Conservation (phyloP, 2,113 vertebrate species). For the Catharus bicknelli region DNA sequence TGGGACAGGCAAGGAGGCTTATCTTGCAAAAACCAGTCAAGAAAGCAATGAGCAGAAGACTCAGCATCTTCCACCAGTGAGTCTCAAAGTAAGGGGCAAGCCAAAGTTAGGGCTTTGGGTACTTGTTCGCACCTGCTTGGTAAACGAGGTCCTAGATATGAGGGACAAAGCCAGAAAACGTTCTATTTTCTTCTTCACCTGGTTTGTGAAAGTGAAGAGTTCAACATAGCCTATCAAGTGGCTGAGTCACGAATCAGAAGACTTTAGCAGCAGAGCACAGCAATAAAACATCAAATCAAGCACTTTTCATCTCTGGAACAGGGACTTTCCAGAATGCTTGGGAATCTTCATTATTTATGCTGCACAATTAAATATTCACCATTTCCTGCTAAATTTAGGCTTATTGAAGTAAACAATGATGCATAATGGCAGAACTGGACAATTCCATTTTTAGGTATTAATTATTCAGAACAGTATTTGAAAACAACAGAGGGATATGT, state of each 20-base stretch:
- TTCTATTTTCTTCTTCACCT: background rate
- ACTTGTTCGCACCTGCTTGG: background rate
- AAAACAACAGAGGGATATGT: slow-evolving; percentile 42
- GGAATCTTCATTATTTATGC: slow-evolving; percentile 15
- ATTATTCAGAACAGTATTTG: slow-evolving; percentile 56
- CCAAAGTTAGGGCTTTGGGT: background rate
- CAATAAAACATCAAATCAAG: background rate
- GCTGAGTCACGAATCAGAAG: slow-evolving; percentile 52
- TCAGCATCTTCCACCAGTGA: background rate
- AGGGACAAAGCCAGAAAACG: background rate
- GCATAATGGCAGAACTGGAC: slow-evolving; percentile 44
- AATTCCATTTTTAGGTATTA: slow-evolving; percentile 54
- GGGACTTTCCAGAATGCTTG: background rate
- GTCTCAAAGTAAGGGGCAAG: background rate
- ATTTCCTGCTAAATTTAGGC: slow-evolving; percentile 53
- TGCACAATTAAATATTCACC: slow-evolving; percentile 49
- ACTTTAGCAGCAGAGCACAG: background rate
- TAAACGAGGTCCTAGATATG: background rate
- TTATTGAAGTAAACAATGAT: slow-evolving; percentile 54
- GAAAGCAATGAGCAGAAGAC: background rate
- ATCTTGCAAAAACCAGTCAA: background rate
- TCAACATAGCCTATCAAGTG: background rate
- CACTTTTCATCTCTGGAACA: slow-evolving; percentile 2
- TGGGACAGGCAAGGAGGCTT: background rate
- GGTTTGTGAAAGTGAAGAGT: background rate